phyloP scores from a whole-genome alignment of 2,888 invertebrate genomes.

The Ceriagrion tenellum region DNA sequence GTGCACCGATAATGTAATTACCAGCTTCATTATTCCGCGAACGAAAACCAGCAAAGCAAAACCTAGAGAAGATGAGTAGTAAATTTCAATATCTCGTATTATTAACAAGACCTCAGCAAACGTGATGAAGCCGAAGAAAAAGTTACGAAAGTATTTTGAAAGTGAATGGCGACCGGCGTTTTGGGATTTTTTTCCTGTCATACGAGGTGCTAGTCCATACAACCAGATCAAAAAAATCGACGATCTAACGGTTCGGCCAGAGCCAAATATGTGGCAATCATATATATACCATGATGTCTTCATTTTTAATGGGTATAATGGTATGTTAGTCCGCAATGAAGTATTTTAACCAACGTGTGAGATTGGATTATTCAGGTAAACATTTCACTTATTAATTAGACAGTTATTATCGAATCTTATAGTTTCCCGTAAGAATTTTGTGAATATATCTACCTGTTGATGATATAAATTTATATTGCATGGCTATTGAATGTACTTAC shows the following conservation, averaged over 20 bases:
- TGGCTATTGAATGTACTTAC: too few species aligned
- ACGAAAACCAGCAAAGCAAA: not conserved
- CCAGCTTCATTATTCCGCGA: not conserved
- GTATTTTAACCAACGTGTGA: too few species aligned
- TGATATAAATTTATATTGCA: too few species aligned
- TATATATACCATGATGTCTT: too few species aligned
- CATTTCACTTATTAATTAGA: too few species aligned
- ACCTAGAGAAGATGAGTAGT: not conserved
- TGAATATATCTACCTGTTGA: too few species aligned
- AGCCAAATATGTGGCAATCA: not conserved
- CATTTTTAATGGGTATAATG: too few species aligned
- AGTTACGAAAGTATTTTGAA: not conserved
- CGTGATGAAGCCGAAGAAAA: not conserved
- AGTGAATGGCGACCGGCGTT: not conserved
- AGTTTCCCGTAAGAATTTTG: too few species aligned
- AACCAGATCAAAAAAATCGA: not conserved
- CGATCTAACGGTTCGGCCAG: not conserved
- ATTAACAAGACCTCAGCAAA: not conserved
- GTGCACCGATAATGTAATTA: not conserved
- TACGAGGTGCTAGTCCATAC: not conserved
- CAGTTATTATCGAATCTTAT: too few species aligned
- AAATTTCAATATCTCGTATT: not conserved
- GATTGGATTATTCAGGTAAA: too few species aligned
- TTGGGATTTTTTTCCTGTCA: not conserved
- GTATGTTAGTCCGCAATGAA: too few species aligned